A percentile compares a stretch with the other conserved stretches of the same genome.
phyloP scores from a whole-genome alignment of 2,888 invertebrate species.

The Drosophila barbarae region DNA sequence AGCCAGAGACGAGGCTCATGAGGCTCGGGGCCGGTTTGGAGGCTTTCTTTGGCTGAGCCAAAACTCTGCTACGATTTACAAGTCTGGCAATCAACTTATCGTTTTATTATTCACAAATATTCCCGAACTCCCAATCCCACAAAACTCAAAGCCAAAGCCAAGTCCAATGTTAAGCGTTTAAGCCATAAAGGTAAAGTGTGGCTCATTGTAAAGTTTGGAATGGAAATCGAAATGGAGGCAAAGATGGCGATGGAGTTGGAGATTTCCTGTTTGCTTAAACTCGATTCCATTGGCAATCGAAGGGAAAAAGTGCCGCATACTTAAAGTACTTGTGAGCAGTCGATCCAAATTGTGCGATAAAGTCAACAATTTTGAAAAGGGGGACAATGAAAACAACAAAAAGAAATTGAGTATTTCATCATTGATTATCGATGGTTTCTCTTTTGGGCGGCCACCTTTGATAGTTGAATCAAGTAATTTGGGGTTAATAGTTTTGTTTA shows the following conservation, averaged over 20 bases:
- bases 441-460: constrained; percentile 2
- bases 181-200: constrained; percentile 26
- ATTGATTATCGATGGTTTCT: not conserved
- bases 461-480: not conserved
- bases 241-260: constrained; percentile 7
- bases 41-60: constrained; percentile 43
- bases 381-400: not conserved
- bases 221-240: not conserved
- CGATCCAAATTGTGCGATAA: constrained; percentile 2
- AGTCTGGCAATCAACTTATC: constrained; percentile 37
- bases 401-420: not conserved
- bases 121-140: constrained; percentile 3
- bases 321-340: constrained; percentile 4
- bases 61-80: constrained; percentile 35
- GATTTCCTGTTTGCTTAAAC: constrained; percentile 34
- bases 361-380: constrained; percentile 8
- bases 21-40: constrained; percentile 29
- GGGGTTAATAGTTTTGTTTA: not conserved
- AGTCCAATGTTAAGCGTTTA: constrained; percentile 42
- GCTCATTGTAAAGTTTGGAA: constrained; percentile 14
- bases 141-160: not conserved
- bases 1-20: not conserved
- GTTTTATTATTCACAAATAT: constrained; percentile 36
- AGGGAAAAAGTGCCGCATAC: constrained; percentile 25
- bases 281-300: constrained; percentile 21